Percentiles rank a stretch among this genome's conserved stretches.
phyloP scores from a whole-genome alignment of 2,113 vertebrate species.

The Chaenogobius annularis region DNA sequence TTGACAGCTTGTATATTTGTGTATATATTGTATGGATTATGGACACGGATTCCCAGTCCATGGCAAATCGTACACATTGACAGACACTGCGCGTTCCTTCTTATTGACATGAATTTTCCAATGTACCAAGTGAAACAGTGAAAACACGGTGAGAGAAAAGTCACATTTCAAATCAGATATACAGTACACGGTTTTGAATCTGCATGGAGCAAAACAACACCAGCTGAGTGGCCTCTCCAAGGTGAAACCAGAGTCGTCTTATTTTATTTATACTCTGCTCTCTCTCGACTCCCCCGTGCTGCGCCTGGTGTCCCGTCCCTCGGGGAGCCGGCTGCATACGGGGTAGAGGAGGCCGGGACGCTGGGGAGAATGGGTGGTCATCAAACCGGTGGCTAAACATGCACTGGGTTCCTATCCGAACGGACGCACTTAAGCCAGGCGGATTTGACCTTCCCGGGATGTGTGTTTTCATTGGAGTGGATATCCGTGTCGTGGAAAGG shows the following conservation, averaged over 20 bases:
- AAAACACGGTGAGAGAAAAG: constrained; percentile 18
- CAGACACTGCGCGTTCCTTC: constrained; percentile 18
- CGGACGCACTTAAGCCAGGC: neutral
- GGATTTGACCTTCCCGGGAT: neutral
- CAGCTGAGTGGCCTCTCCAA: constrained; percentile 54
- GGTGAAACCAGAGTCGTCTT: constrained; percentile 63
- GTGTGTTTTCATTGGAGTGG: neutral
- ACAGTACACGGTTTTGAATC: constrained; percentile 48
- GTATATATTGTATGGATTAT: neutral
- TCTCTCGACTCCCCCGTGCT: constrained; percentile 10
- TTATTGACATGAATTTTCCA: constrained; percentile 32
- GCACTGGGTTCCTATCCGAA: neutral
- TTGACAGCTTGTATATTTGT: neutral
- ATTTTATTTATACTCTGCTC: constrained; percentile 69
- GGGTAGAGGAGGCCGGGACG: constrained; percentile 37
- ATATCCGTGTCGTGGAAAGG: neutral
- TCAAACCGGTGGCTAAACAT: neutral
- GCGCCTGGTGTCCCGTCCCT: constrained; percentile 44
- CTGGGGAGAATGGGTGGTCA: neutral
- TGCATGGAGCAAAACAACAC: constrained; percentile 52
- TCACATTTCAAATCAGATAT: constrained; percentile 35
- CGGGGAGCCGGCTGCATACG: constrained; percentile 46
- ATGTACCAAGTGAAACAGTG: constrained; percentile 29
- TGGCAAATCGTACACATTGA: neutral
- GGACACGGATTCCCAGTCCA: neutral